phyloP scores from a whole-genome alignment of 2,113 vertebrate genomes.

The Motacilla tschutschensis region DNA sequence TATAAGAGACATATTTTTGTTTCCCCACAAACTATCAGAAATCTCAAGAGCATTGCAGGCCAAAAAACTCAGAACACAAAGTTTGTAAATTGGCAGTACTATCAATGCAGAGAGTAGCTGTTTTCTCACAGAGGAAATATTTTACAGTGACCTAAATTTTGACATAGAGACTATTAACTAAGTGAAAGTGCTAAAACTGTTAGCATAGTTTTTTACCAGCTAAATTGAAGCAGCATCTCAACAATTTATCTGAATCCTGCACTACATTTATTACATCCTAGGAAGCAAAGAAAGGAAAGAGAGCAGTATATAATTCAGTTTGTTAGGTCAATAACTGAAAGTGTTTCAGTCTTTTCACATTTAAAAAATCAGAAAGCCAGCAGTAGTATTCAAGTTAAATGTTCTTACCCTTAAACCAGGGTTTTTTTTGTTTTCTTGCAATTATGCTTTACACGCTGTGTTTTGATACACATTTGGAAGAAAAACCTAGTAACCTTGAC shows the following conservation, averaged over 20 bases:
- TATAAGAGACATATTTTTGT: neutral
- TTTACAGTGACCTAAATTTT: neutral
- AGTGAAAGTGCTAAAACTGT: neutral
- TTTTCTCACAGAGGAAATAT: neutral
- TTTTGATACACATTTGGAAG: neutral
- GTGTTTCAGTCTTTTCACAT: neutral
- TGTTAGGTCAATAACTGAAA: neutral
- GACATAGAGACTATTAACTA: neutral
- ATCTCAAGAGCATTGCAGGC: neutral
- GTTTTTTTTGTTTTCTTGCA: neutral
- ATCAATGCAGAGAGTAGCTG: neutral
- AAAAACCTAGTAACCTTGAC: neutral
- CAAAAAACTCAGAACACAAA: neutral
- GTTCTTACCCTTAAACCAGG: neutral
- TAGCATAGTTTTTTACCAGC: neutral
- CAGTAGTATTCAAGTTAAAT: neutral
- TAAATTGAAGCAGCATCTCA: neutral
- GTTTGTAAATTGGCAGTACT: neutral
- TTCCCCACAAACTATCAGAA: neutral
- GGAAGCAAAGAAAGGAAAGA: neutral
- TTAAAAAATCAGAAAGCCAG: neutral
- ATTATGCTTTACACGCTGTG: neutral
- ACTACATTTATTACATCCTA: neutral
- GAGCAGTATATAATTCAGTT: neutral
- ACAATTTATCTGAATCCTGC: neutral